Conservation (phyloP, 64 coral and sea anemone genomes). For the Porites australiensis region DNA sequence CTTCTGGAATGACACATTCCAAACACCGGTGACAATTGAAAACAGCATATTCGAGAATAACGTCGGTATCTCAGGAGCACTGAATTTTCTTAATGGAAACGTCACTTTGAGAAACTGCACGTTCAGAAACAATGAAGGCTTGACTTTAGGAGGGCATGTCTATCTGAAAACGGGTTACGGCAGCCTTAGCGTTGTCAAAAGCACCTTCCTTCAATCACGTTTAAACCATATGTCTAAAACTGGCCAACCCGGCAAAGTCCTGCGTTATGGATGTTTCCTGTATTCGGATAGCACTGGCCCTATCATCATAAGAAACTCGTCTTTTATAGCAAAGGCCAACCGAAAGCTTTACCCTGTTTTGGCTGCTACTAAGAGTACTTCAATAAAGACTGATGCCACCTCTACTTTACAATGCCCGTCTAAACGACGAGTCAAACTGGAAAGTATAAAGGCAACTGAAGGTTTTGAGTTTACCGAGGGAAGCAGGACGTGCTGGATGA, state of each 20-base stretch:
- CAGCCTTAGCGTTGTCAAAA: slow-evolving; percentile 1
- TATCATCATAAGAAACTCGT: not conserved
- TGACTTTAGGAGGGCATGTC: slow-evolving; percentile 6
- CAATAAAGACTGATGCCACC: not conserved
- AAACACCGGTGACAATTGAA: not conserved
- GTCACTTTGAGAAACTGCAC: slow-evolving; percentile 18
- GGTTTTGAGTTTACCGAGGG: not conserved
- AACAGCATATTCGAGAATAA: not conserved
- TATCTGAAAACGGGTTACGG: slow-evolving; percentile 23
- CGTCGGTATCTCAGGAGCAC: not conserved
- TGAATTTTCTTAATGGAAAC: slow-evolving; percentile 18
- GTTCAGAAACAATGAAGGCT: slow-evolving; percentile 34
- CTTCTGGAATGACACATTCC: not conserved
- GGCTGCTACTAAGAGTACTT: not conserved
- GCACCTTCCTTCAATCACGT: slow-evolving; percentile 2
- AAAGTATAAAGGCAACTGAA: not conserved
- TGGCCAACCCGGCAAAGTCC: not conserved
- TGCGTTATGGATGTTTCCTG: not conserved
- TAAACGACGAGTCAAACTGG: not conserved
- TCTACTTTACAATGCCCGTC: not conserved
- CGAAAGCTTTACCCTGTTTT: not conserved
- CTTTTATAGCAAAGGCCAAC: slow-evolving; percentile 13
- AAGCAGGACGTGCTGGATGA: slow-evolving; percentile 9
- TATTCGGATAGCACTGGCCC: slow-evolving; percentile 11
- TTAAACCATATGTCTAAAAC: not conserved